Percentiles rank a stretch among this genome's conserved stretches.
These are phyloP conservation scores for Cavia aperea DNA, from an alignment of 2,113 vertebrate species.

Conservation along the genomic window DNA sequence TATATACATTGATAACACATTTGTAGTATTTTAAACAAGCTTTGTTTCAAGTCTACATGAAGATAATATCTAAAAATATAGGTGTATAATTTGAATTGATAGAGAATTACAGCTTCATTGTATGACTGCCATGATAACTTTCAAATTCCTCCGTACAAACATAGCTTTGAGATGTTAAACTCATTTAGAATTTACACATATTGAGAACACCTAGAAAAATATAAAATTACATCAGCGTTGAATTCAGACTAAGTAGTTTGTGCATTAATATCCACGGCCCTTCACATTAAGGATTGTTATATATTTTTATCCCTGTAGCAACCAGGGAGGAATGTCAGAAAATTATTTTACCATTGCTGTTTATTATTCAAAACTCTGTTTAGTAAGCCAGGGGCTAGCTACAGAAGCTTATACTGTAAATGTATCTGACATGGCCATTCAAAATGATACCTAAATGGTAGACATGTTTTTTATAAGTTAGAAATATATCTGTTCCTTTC, in stretches of 20 bases:
- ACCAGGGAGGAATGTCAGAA: constrained; percentile 29
- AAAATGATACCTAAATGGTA: constrained; percentile 6
- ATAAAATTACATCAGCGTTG: constrained; percentile 20
- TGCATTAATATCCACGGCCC: background rate
- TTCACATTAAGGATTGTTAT: constrained; percentile 35
- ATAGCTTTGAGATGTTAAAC: background rate
- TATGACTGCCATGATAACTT: background rate
- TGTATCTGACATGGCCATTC: constrained; percentile 27
- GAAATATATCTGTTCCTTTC: background rate
- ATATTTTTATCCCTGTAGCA: constrained; percentile 28
- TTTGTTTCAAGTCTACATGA: constrained; percentile 19
- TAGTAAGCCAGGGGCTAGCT: background rate
- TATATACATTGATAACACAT: background rate
- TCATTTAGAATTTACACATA: background rate
- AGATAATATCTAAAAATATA: background rate
- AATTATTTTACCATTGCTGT: constrained; percentile 26
- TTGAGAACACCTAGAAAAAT: background rate
- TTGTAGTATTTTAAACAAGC: constrained; percentile 8
- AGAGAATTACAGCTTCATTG: constrained; percentile 1
- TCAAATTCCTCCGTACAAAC: background rate
- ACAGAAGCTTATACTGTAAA: background rate
- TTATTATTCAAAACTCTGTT: constrained; percentile 27
- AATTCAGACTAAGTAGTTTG: background rate
- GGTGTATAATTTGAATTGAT: background rate
- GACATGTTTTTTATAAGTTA: background rate